A percentile compares a stretch with the other conserved stretches of the same genome.
Evolutionary conservation across 2,113 vertebrate genomes (phyloP).

Genomic region (Nothobranchius kuhntae): DNA sequence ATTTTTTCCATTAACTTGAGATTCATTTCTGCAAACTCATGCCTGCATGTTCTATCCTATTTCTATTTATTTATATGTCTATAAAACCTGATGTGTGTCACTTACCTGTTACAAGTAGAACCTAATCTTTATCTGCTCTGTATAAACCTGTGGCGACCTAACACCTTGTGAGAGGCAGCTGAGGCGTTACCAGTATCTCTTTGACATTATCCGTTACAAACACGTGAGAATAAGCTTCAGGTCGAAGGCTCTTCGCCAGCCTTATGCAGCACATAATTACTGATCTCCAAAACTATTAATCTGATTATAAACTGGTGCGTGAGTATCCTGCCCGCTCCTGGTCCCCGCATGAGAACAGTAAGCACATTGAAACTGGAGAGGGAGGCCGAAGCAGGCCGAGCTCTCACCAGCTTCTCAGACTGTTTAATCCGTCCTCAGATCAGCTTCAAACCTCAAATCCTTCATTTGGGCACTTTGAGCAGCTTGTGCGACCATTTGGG

Average conservation of each 20-base stretch:
- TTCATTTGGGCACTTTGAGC: conserved; percentile 16
- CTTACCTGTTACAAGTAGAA: conserved; percentile 1
- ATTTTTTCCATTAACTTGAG: no score
- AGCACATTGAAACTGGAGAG: conserved; percentile 67
- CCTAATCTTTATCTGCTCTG: conserved; percentile 18
- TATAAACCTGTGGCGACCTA: conserved; percentile 54
- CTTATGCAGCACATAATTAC: conserved; percentile 37
- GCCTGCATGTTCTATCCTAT: conserved; percentile 35
- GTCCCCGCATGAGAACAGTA: conserved; percentile 55
- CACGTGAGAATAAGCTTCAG: conserved; percentile 54
- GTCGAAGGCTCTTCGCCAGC: conserved; percentile 45
- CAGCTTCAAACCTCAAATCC: conserved; percentile 25
- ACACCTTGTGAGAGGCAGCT: conserved; percentile 66
- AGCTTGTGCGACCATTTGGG: conserved; percentile 22
- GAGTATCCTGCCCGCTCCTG: conserved; percentile 20
- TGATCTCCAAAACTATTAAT: conserved; percentile 66
- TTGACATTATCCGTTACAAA: conserved; percentile 75
- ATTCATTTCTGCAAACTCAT: conserved; percentile 14
- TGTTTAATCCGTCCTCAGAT: conserved; percentile 44
- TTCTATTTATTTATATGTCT: no score
- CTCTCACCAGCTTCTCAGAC: conserved; percentile 42
- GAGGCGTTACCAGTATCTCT: conserved; percentile 71
- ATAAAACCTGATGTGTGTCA: no score
- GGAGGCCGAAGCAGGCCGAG: conserved; percentile 27
- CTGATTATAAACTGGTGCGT: conserved; percentile 63